A percentile compares a stretch with the other conserved stretches of the same genome.
phyloP scores from a whole-genome alignment of 2,797 vertebrate species.

The Gobio occitaniae region DNA sequence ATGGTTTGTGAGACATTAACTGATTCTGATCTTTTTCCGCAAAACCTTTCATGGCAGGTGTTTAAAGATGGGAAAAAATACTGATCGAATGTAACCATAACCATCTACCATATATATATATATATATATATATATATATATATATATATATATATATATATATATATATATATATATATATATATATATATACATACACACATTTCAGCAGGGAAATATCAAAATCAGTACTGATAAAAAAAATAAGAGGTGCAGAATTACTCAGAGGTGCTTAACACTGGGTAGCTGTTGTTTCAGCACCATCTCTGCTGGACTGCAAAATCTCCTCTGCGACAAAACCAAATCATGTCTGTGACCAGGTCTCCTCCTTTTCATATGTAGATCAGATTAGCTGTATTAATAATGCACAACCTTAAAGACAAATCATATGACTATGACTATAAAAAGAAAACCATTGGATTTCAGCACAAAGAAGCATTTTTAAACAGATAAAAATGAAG shows the following conservation, averaged over 20 bases:
- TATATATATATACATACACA: not conserved
- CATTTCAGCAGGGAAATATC: not conserved
- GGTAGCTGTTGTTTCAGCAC: conserved; percentile 61
- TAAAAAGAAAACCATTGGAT: not conserved
- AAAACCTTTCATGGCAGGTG: not conserved
- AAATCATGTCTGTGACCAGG: conserved; percentile 11
- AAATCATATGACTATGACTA: not conserved
- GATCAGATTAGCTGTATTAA: not conserved
- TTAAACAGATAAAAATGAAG: not conserved
- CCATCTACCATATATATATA: not conserved
- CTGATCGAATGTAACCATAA: not conserved
- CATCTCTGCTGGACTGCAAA: conserved; percentile 58
- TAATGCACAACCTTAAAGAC: not conserved
- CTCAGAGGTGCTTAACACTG: not conserved
- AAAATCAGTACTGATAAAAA: not conserved
- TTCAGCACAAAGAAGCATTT: conserved; percentile 18
- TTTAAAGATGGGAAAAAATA: not conserved
- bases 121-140: not conserved
- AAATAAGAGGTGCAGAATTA: not conserved
- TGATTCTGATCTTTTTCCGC: not conserved
- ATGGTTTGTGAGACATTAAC: not conserved
- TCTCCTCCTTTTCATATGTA: conserved; percentile 1
- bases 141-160: not conserved
- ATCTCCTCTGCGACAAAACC: conserved; percentile 46
- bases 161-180: not conserved